A percentile compares a stretch with the other conserved stretches of the same genome.
phyloP scores from a whole-genome alignment of 2,113 vertebrate genomes.

The Heliornis fulica region DNA sequence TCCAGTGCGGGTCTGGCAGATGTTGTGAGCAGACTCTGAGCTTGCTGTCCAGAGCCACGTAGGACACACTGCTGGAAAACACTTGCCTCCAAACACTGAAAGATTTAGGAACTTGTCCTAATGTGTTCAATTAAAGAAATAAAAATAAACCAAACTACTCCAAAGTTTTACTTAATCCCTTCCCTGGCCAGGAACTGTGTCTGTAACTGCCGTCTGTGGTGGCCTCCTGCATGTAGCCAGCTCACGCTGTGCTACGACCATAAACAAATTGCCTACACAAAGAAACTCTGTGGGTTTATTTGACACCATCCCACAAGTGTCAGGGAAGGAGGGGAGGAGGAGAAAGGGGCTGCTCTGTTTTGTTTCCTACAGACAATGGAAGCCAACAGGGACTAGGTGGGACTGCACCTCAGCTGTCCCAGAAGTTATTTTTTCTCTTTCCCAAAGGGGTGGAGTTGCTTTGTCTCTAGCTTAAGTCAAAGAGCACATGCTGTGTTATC shows the following conservation, averaged over 20 bases:
- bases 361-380: slow-evolving; percentile 28
- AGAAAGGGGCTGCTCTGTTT: background rate
- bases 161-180: background rate
- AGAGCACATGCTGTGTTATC: background rate
- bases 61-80: background rate
- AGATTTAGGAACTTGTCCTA: background rate
- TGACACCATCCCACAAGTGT: background rate
- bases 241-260: background rate
- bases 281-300: background rate
- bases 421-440: background rate
- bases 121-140: background rate
- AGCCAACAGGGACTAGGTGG: slow-evolving; percentile 19
- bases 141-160: background rate
- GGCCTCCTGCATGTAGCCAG: background rate
- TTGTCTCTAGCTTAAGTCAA: background rate
- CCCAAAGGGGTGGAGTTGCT: background rate
- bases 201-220: background rate
- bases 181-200: background rate
- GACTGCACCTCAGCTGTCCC: slow-evolving; percentile 3
- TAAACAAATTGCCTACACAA: background rate
- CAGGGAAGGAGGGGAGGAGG: background rate
- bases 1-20: background rate
- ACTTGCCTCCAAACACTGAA: background rate
- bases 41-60: background rate
- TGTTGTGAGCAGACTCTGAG: background rate